phyloP scores from a whole-genome alignment of 2,888 invertebrate genomes.

The Chymomyza procnemis region DNA sequence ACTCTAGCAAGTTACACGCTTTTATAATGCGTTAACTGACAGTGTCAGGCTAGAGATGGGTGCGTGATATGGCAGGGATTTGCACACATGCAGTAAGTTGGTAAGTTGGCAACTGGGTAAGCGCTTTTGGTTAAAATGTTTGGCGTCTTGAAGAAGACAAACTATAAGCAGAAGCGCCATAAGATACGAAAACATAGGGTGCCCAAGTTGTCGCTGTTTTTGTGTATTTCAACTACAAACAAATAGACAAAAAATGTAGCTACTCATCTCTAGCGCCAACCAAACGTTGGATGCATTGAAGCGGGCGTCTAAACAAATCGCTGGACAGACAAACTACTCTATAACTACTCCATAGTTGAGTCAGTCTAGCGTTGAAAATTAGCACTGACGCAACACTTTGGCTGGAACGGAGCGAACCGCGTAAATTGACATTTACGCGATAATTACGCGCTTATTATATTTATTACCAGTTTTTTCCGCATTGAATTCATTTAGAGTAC shows the following conservation, averaged over 20 bases:
- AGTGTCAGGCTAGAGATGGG: neutral
- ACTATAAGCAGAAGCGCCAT: no score
- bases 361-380: slow-evolving; percentile 65
- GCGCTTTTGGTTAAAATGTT: no score
- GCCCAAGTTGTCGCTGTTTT: no score
- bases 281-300: neutral
- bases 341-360: neutral
- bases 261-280: no score
- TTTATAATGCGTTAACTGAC: slow-evolving; percentile 42
- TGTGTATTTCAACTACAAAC: no score
- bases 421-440: slow-evolving; percentile 72
- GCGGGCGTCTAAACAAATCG: neutral
- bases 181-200: no score
- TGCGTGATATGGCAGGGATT: no score
- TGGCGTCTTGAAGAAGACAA: no score
- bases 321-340: neutral
- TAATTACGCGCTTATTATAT: slow-evolving; percentile 72
- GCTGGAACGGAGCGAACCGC: slow-evolving; percentile 29
- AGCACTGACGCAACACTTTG: slow-evolving; percentile 67
- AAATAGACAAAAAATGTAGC: no score
- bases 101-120: no score
- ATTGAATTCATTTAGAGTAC: slow-evolving; percentile 43
- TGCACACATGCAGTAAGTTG: no score
- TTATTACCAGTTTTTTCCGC: slow-evolving; percentile 65
- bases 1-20: slow-evolving; percentile 56